Evolutionary conservation across 2,797 vertebrate species (phyloP).

Genomic region (Falco concolor): DNA sequence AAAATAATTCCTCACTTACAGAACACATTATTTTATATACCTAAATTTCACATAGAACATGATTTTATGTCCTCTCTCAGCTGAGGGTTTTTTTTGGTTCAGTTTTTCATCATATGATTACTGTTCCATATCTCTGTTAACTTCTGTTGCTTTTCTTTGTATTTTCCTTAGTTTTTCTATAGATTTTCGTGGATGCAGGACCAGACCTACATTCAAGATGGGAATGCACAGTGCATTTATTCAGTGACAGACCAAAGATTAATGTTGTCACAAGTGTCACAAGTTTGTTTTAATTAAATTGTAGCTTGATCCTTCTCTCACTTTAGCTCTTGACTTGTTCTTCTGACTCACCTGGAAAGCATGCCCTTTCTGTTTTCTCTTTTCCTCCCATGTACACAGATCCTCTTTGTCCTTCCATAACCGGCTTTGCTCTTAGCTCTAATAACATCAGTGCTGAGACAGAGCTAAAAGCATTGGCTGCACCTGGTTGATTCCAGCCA

Average conservation of each 20-base stretch:
- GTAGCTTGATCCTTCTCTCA: not conserved
- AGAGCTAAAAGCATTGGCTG: not conserved
- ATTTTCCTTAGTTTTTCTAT: not conserved
- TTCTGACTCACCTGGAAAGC: not conserved
- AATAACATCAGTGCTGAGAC: not conserved
- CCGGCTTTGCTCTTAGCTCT: not conserved
- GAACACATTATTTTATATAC: fast-evolving
- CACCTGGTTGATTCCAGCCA: not conserved
- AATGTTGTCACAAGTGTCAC: not conserved
- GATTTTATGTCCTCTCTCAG: not conserved
- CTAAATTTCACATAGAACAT: not conserved
- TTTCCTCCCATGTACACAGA: not conserved
- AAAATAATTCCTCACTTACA: not conserved
- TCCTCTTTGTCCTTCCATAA: not conserved
- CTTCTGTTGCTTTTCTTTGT: not conserved
- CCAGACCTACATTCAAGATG: not conserved
- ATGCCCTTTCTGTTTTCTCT: not conserved
- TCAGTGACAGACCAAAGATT: not conserved
- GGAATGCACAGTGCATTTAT: not conserved
- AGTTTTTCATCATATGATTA: not conserved
- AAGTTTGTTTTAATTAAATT: not conserved
- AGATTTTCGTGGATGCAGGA: not conserved
- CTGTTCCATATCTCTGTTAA: not conserved
- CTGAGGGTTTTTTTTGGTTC: not conserved
- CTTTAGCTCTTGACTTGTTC: not conserved